A percentile compares a stretch with the other conserved stretches of the same genome.
Conservation (phyloP, 1,140 invertebrate species). For the Euschistus heros region DNA sequence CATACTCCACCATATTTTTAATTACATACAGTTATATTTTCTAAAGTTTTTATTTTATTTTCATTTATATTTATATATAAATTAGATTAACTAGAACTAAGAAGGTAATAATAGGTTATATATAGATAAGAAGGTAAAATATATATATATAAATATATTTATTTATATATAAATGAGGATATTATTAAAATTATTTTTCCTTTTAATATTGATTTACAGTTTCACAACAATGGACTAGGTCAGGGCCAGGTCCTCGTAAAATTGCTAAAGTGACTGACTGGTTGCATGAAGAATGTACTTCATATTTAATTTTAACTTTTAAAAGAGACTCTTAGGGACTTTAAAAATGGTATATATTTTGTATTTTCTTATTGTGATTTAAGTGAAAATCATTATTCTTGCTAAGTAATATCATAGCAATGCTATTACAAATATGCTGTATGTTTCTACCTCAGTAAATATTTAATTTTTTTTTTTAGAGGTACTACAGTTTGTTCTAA, state of each 20-base stretch:
- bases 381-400: neutral
- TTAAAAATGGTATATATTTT: neutral
- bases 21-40: too few relatives aligned
- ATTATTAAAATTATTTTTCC: neutral
- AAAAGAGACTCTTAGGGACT: neutral
- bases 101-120: too few relatives aligned
- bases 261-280: neutral
- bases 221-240: neutral
- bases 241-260: neutral
- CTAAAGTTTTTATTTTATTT: too few relatives aligned
- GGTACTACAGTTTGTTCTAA: neutral
- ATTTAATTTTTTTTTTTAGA: conserved; percentile 1
- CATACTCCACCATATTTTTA: too few relatives aligned
- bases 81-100: too few relatives aligned
- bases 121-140: neutral
- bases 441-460: neutral
- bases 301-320: neutral
- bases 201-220: neutral
- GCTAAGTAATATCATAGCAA: neutral
- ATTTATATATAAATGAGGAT: neutral
- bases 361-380: neutral
- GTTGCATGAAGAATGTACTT: neutral
- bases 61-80: too few relatives aligned
- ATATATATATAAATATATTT: neutral
- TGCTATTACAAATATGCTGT: neutral